Conservation (phyloP, 1,140 invertebrate genomes). For the Ericerus pela region DNA sequence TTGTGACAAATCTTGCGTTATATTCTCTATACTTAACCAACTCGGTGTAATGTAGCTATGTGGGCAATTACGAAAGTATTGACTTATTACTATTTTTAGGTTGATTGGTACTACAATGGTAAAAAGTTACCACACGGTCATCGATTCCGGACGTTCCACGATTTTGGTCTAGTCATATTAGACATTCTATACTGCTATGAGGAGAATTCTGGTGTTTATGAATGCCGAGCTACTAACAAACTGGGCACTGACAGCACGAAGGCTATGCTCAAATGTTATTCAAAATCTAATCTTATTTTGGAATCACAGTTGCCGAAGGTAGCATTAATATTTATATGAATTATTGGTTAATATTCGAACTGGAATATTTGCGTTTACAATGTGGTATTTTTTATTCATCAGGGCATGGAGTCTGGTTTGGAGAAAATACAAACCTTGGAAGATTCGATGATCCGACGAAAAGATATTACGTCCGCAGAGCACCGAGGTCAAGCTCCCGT, state of each 20-base stretch:
- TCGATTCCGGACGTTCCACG: constrained; percentile 88
- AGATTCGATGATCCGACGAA: constrained; percentile 59
- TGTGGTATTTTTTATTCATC: constrained; percentile 2
- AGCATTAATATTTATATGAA: constrained; percentile 27
- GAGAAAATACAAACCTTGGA: constrained; percentile 86
- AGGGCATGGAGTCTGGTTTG: constrained; percentile 82
- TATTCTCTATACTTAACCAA: too few species aligned
- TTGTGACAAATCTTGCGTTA: constrained; percentile 9
- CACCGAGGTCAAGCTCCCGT: constrained; percentile 66
- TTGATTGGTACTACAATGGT: constrained; percentile 91
- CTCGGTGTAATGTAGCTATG: too few species aligned
- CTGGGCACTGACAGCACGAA: constrained; percentile 77
- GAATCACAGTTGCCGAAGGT: constrained; percentile 85
- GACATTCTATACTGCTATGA: constrained; percentile 94
- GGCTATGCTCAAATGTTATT: constrained; percentile 68
- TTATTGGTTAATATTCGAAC: too few species aligned
- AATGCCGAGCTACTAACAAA: constrained; percentile 82
- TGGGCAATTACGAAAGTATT: not conserved
- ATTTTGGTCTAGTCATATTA: constrained; percentile 91
- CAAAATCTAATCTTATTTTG: constrained; percentile 81
- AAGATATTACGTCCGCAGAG: constrained; percentile 51
- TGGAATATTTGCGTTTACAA: not conserved
- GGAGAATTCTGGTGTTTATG: constrained; percentile 87
- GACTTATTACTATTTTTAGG: constrained; percentile 34
- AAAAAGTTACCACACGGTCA: constrained; percentile 83